Evolutionary conservation across 2,113 vertebrate species (phyloP).

Genomic region (Caranx melampygus): DNA sequence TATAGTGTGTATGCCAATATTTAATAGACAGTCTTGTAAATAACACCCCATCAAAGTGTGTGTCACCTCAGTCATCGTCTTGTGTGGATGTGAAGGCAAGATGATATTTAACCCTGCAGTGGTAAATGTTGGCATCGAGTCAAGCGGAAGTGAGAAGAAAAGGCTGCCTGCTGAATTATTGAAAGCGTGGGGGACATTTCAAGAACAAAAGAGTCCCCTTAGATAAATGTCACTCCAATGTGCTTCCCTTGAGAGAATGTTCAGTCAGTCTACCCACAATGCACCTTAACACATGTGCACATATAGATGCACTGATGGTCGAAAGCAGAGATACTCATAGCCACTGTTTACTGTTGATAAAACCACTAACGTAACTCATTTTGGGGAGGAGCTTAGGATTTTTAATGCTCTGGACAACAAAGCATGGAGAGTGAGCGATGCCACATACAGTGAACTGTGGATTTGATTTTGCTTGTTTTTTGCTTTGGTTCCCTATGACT

Average conservation of each 20-base stretch:
- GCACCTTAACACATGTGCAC: constrained; percentile 28
- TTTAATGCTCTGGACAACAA: too few species aligned
- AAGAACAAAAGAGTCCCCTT: constrained; percentile 72
- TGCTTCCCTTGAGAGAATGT: constrained; percentile 58
- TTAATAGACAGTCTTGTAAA: constrained; percentile 5
- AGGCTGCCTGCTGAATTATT: constrained; percentile 76
- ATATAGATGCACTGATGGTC: constrained; percentile 13
- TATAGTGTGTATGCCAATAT: background rate
- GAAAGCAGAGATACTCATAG: constrained; percentile 33
- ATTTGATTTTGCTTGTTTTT: too few species aligned
- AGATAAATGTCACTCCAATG: constrained; percentile 73
- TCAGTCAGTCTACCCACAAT: constrained; percentile 63
- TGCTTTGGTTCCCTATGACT: too few species aligned
- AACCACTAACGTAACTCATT: too few species aligned
- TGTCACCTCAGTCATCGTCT: background rate
- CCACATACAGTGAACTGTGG: too few species aligned
- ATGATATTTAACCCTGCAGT: constrained; percentile 62
- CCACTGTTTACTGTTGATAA: constrained; percentile 45
- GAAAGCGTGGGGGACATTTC: constrained; percentile 63
- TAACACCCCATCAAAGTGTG: background rate
- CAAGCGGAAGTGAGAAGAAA: constrained; percentile 58
- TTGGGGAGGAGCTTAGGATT: too few species aligned
- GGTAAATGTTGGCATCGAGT: constrained; percentile 43
- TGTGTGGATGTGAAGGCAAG: constrained; percentile 2
- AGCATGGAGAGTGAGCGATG: too few species aligned